Base-by-base conservation (phyloP, 2,888 invertebrate genomes). In the Eupsilia transversa region DNA sequence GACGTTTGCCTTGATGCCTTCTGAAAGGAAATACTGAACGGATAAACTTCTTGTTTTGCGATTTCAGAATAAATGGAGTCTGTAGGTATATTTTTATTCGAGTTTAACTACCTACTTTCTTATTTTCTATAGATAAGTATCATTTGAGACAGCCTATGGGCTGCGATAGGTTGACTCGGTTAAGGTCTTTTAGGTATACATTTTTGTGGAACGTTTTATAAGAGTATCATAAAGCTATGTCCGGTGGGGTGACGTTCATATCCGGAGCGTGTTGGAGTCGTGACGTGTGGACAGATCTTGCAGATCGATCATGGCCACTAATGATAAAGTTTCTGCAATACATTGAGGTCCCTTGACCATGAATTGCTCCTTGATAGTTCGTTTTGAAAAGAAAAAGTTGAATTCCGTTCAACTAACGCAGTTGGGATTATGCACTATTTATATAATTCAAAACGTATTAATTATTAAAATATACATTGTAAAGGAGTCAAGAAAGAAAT, bases 1-100 rank as follows among this genome's bases (percentile, higher is more conserved):
- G 84, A 88, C 87, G 84, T 88, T 89, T 88, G 89, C 85, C 87
- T 87, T 88, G 89, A 88, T 88, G 86, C 87, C 87, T 88, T 88
- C 83, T 83, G 85, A 89, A 90, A 90, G 87, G 82, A 89, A 90
- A 89, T 80, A 87, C 87, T 87, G 84, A 88, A 88, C 85, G 88
- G 85, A 81, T 86, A 83, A 88, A 89, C 89, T 90, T 90, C 85
- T 85, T 87, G 87, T 88, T 89, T 73, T 81, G 83, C 85, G 83
- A 87, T 89, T 88, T 87, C 70, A 84, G 84, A 87, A 87, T 89
- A 87, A 87, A 75, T 69, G 43, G 41, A 84, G 77, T 85, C 79
- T 75, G 67, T 35, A 33, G 10, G 17, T 79, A 65, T 64, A 74
- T 80, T 77, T 86, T 80, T 80, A 67, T 76, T 72, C 3, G 57